A percentile compares a stretch with the other conserved stretches of the same genome.
phyloP scores from a whole-genome alignment of 2,797 vertebrate genomes.

The Sparus aurata region DNA sequence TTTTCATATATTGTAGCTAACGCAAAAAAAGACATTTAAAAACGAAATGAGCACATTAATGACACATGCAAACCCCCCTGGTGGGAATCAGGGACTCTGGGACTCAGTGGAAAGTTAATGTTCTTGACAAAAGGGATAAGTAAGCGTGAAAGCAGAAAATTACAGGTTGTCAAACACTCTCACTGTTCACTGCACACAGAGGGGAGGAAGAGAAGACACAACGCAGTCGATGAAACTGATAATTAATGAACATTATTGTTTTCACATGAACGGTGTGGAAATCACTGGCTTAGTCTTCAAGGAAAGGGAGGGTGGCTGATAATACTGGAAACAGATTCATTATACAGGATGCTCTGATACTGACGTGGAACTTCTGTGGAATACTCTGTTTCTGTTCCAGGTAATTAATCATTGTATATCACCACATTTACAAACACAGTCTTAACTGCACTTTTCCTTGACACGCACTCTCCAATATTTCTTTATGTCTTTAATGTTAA shows the following conservation, averaged over 20 bases:
- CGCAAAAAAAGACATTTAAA: background rate
- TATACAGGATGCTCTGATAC: background rate
- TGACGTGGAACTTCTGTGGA: constrained; percentile 16
- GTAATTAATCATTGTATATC: constrained; percentile 10
- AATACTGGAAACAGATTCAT: constrained; percentile 50
- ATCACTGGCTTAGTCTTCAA: constrained; percentile 39
- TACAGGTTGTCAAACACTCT: constrained; percentile 53
- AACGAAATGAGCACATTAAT: constrained; percentile 1
- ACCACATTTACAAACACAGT: background rate
- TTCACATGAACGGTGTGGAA: constrained; percentile 46
- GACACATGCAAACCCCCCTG: constrained; percentile 1
- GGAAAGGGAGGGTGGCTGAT: constrained; percentile 3
- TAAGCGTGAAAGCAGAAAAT: constrained; percentile 51
- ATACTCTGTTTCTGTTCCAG: constrained; percentile 22
- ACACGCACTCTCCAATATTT: constrained; percentile 2
- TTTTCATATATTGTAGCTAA: constrained; percentile 15
- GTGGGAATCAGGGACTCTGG: constrained; percentile 12
- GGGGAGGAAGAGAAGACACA: constrained; percentile 23
- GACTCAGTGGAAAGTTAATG: constrained; percentile 44
- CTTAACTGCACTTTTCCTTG: background rate
- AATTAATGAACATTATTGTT: constrained; percentile 45
- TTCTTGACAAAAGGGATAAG: constrained; percentile 42
- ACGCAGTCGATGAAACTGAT: background rate
- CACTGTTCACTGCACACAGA: constrained; percentile 15
- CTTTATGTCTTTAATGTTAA: background rate